Evolutionary conservation across 2,888 invertebrate species (phyloP), one percentile per base, ranked within the genome.

Genomic region (Augochlorella aurata): DNA sequence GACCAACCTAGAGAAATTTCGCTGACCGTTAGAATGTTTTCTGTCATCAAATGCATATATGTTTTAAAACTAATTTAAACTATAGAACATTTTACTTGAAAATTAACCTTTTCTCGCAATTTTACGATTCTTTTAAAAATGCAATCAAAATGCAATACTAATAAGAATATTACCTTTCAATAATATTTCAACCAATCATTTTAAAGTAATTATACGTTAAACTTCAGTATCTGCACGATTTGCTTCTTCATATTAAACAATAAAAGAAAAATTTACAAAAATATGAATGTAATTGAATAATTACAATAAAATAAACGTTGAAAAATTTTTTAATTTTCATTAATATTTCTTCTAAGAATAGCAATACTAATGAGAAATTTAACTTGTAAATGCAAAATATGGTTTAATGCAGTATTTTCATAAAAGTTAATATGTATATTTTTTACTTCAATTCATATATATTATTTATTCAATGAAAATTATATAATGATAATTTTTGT

Each of bases 171-270:
- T 73, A 70, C 45, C 58, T 61, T 63, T 61, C 47, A 21, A 3
- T 12, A 50, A 4, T n/a, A 16, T 54, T 2, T 7, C 10, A 45
- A 47, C 71, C 61, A 67, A 82, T 72, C 71, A 67, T 52, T 79
- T 79, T 38, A 72, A 79, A 81, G 18, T 68, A 44, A 63, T 72
- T 58, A 8, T 24, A 80, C 69, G 71, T 80, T 80, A 76, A 24
- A 44, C 1, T 68, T 50, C n/a, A 50, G 10, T 10, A n/a, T 14
- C 38, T 10, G 38, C 14, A 24, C 24, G 2, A 65, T 24, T 24
- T 21, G 2, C 2, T 50, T 21, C 12, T 52, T n/a, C 12, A 12
- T 12, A 44, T 65, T 12, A 44, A 47, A 45, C 61, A 18, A 21
- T 24, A 9, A 47, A 24, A 68, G 2, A n/a, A 18, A 50, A 21